These are phyloP conservation scores for Leucophenga montana DNA, from an alignment of 2,888 invertebrate species.

Conservation along the genomic window DNA sequence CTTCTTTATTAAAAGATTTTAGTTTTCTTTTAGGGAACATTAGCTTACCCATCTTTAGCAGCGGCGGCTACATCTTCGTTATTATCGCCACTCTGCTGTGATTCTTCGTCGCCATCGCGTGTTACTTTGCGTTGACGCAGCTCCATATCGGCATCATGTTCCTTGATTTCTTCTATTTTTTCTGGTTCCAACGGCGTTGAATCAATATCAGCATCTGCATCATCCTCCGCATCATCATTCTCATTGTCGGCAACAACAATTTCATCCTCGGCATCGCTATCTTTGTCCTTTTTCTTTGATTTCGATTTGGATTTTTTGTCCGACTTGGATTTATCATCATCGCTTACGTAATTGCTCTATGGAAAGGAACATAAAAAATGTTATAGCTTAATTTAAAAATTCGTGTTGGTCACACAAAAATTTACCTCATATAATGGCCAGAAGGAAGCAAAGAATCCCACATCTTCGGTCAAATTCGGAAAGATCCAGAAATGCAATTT, in stretches of 20 bases:
- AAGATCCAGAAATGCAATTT: conserved; percentile 97
- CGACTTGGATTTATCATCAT: conserved; percentile 74
- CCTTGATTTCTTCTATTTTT: conserved; percentile 70
- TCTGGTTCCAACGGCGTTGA: conserved; percentile 69
- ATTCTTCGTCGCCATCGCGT: conserved; percentile 47
- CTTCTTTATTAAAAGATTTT: neutral
- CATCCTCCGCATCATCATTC: conserved; percentile 77
- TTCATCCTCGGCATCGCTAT: conserved; percentile 84
- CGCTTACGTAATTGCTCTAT: conserved; percentile 84
- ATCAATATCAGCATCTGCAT: conserved; percentile 75
- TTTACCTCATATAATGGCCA: conserved; percentile 94
- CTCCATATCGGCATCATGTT: conserved; percentile 70
- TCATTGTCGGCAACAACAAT: conserved; percentile 77
- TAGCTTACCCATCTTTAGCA: conserved; percentile 69
- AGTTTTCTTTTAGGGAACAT: neutral
- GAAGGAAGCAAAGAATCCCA: conserved; percentile 98
- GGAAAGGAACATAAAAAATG: conserved; percentile 33
- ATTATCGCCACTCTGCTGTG: conserved; percentile 32
- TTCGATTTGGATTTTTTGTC: conserved; percentile 77
- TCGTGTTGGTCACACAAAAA: neutral
- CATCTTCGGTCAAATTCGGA: conserved; percentile 99
- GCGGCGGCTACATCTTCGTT: conserved; percentile 51
- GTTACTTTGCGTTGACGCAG: conserved; percentile 63
- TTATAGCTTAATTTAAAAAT: neutral
- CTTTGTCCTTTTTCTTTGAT: conserved; percentile 80